Evolutionary conservation across 2,888 invertebrate genomes (phyloP).

Genomic region (Orgyia antiqua): DNA sequence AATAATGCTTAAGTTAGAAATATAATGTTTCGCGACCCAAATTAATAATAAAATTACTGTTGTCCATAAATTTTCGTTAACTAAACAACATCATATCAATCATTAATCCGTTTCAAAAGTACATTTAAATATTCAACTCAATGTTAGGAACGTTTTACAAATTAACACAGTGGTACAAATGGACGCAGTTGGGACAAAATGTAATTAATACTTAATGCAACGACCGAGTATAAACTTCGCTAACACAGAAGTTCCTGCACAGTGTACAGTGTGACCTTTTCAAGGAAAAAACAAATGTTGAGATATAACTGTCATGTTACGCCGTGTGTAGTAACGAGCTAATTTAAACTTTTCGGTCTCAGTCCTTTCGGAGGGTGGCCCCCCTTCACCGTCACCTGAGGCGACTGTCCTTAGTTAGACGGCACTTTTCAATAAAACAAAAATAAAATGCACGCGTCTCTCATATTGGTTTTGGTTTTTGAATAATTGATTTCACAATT

Average conservation of each 20-base stretch:
- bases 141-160: conserved; percentile 28
- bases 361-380: conserved; percentile 54
- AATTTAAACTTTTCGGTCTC: conserved; percentile 76
- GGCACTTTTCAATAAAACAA: conserved; percentile 53
- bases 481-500: conserved; percentile 18
- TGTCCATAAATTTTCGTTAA: too few species aligned
- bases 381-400: conserved; percentile 65
- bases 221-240: conserved; percentile 46
- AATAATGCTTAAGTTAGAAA: too few species aligned
- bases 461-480: conserved; percentile 22
- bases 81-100: conserved; percentile 15
- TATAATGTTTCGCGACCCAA: too few species aligned
- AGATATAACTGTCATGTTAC: conserved; percentile 59
- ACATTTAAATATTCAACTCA: conserved; percentile 12
- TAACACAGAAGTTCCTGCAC: conserved; percentile 54
- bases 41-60: too few species aligned
- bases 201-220: conserved; percentile 64
- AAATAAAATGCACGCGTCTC: conserved; percentile 36
- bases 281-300: conserved; percentile 68
- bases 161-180: conserved; percentile 36
- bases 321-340: conserved; percentile 73
- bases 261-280: conserved; percentile 52
- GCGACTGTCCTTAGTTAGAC: conserved; percentile 57
- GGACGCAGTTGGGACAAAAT: conserved; percentile 27
- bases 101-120: conserved; percentile 10